A percentile compares a stretch with the other conserved stretches of the same genome.
These are phyloP conservation scores for Heliothis peltigera DNA, from an alignment of 2,888 invertebrate species.

Conservation along the genomic window DNA sequence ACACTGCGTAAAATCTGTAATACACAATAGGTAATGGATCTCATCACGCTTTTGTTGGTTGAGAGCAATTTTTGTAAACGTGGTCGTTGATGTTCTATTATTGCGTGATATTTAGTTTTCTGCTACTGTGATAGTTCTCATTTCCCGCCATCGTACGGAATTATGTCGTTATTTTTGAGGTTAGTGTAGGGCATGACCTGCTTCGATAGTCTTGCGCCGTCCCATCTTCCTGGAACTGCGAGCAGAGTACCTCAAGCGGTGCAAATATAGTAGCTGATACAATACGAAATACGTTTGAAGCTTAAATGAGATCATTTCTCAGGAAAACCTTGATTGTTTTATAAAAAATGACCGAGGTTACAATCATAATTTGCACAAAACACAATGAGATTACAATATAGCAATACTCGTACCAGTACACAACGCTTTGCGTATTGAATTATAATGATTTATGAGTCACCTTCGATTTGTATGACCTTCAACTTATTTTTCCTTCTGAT, in stretches of 20 bases:
- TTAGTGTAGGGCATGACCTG: too few relatives aligned
- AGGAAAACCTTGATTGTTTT: neutral
- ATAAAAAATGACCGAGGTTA: neutral
- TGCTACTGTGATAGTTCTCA: too few relatives aligned
- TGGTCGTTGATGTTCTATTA: neutral
- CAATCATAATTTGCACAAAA: neutral
- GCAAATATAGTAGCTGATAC: too few relatives aligned
- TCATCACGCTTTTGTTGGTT: conserved; percentile 17
- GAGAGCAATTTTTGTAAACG: conserved; percentile 9
- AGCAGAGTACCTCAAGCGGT: too few relatives aligned
- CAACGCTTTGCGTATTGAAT: neutral
- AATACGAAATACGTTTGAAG: too few relatives aligned
- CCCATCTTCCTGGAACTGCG: too few relatives aligned
- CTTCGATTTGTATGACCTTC: neutral
- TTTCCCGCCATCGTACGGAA: too few relatives aligned
- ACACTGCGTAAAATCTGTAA: conserved; percentile 19
- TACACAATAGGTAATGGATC: conserved; percentile 23
- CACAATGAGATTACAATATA: conserved; percentile 2
- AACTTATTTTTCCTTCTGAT: neutral
- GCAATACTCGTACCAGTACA: neutral
- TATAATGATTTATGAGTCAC: conserved; percentile 1
- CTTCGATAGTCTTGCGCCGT: too few relatives aligned
- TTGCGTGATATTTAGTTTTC: neutral
- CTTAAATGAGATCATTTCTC: neutral
- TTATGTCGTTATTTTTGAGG: too few relatives aligned